A percentile compares a stretch with the other conserved stretches of the same genome.
phyloP scores from a whole-genome alignment of 64 coral and sea anemone species.

The Montipora sp. region DNA sequence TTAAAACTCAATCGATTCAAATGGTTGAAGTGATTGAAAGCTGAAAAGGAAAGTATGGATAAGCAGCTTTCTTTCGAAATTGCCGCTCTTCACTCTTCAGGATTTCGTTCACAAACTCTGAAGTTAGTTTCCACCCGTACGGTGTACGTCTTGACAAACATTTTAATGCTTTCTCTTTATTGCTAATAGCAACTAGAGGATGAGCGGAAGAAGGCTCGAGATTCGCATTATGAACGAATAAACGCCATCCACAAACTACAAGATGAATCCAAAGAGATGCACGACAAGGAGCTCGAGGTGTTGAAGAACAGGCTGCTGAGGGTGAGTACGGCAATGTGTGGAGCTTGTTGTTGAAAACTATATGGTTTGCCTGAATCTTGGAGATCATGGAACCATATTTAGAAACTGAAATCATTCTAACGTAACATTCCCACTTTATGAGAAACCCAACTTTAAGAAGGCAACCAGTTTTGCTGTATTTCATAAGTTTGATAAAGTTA shows the following conservation, averaged over 20 bases:
- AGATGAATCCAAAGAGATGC: constrained; percentile 89
- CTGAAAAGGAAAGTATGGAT: background rate
- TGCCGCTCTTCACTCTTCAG: background rate
- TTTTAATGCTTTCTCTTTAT: background rate
- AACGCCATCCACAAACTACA: constrained; percentile 91
- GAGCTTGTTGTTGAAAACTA: background rate
- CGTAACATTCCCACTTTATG: too few relatives aligned
- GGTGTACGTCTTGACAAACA: background rate
- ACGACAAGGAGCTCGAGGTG: constrained; percentile 71
- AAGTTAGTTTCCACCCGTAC: background rate
- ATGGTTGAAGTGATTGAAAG: background rate
- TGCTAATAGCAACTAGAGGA: constrained; percentile 82
- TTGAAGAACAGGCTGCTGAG: constrained; percentile 57
- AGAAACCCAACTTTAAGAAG: too few relatives aligned
- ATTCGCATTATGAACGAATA: constrained; percentile 90
- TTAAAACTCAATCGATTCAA: background rate
- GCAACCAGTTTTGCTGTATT: too few relatives aligned
- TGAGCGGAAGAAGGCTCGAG: constrained; percentile 87
- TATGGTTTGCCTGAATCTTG: background rate
- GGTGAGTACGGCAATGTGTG: constrained; percentile 21
- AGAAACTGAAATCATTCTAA: too few relatives aligned
- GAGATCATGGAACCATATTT: too few relatives aligned
- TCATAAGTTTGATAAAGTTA: too few relatives aligned
- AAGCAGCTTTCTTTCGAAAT: background rate
- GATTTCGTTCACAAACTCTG: background rate